A percentile compares a stretch with the other conserved stretches of the same genome.
phyloP scores from a whole-genome alignment of 2,888 invertebrate species.

The Philereme transversata region DNA sequence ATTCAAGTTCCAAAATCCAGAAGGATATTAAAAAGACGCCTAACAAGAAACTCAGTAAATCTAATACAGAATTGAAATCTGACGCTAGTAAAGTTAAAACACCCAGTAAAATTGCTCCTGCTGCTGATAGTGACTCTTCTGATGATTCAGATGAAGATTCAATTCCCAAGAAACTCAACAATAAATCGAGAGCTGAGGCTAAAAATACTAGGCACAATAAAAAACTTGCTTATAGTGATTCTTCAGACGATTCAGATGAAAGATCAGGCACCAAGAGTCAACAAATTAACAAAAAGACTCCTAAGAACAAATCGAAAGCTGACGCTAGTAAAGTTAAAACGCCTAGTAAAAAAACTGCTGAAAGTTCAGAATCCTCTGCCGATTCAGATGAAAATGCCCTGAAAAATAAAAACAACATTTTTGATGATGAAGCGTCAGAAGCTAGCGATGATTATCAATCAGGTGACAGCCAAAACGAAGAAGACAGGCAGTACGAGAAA shows the following conservation, averaged over 20 bases:
- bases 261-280: conserved; percentile 5
- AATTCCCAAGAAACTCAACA: too few relatives aligned
- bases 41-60: conserved; percentile 4
- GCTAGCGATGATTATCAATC: conserved; percentile 74
- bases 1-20: conserved; percentile 4
- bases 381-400: conserved; percentile 40
- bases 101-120: neutral
- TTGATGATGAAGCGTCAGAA: conserved; percentile 70
- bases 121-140: conserved; percentile 33
- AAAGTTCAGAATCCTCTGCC: conserved; percentile 37
- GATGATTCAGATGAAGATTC: conserved; percentile 41
- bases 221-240: too few relatives aligned
- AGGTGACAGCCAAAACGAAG: conserved; percentile 77
- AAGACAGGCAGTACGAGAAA: conserved; percentile 72
- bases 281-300: conserved; percentile 5
- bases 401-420: conserved; percentile 46
- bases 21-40: conserved; percentile 6
- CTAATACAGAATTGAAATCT: too few relatives aligned
- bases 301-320: conserved; percentile 8
- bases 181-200: too few relatives aligned
- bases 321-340: conserved; percentile 7
- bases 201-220: too few relatives aligned
- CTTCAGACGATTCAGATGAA: too few relatives aligned
- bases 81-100: conserved; percentile 7
- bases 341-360: conserved; percentile 1